A percentile compares a stretch with the other conserved stretches of the same genome.
Evolutionary conservation across 2,113 vertebrate species (phyloP).

Genomic region (Megaptera novaeangliae): DNA sequence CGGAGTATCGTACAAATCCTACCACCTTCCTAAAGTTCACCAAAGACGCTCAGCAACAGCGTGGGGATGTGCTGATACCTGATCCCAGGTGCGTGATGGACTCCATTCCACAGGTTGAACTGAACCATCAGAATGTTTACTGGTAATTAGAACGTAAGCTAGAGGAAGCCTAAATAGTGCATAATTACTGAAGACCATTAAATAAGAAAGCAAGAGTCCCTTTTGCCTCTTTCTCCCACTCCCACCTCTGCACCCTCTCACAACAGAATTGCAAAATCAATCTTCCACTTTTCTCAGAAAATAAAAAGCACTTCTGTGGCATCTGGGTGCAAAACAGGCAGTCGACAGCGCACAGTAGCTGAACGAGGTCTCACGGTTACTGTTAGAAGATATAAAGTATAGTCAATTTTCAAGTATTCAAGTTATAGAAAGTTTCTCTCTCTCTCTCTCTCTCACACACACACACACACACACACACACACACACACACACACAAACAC

Average conservation of each 20-base stretch:
- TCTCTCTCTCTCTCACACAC: neutral
- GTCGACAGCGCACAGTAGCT: neutral
- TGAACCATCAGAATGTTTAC: neutral
- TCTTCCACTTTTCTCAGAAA: neutral
- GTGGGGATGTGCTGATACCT: neutral
- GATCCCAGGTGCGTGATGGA: neutral
- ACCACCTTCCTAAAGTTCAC: neutral
- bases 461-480: too few relatives aligned
- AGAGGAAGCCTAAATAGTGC: neutral
- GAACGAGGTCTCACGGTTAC: neutral
- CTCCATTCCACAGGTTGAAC: neutral
- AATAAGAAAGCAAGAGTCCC: neutral
- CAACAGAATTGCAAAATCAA: constrained; percentile 7
- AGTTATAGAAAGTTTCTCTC: neutral
- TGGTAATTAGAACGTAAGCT: neutral
- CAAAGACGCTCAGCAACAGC: neutral
- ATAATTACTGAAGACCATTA: neutral
- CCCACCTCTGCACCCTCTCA: neutral
- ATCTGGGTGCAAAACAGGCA: neutral
- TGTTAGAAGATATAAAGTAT: neutral
- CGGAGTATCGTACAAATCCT: neutral
- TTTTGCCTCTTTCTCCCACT: neutral
- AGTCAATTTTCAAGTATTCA: neutral
- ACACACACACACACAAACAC: too few relatives aligned
- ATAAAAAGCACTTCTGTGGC: neutral